Conservation (phyloP, 2,888 invertebrate species). For the Phyllotreta cruciferae region DNA sequence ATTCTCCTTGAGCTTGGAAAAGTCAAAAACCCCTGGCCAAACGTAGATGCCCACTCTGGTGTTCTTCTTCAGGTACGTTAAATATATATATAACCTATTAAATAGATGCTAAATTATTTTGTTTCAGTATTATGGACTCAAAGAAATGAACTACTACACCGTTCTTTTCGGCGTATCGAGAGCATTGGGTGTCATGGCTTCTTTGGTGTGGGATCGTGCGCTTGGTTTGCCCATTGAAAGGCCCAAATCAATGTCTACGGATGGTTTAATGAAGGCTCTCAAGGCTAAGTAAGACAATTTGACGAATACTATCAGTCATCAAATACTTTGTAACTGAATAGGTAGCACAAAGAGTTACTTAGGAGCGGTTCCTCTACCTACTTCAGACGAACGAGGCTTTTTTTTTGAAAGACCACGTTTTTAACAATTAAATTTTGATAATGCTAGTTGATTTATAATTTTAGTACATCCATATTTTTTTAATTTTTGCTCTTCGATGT, state of each 20-base stretch:
- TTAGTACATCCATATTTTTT: no score
- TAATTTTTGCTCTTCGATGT: no score
- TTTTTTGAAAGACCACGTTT: background rate
- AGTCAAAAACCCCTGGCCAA: slow-evolving; percentile 98
- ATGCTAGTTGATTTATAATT: background rate
- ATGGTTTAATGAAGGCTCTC: slow-evolving; percentile 63
- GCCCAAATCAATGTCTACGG: slow-evolving; percentile 86
- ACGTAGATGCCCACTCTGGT: slow-evolving; percentile 97
- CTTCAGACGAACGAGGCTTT: slow-evolving; percentile 1
- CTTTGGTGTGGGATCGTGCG: slow-evolving; percentile 86
- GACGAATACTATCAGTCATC: background rate
- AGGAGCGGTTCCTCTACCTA: slow-evolving; percentile 13
- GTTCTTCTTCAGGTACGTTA: slow-evolving; percentile 80
- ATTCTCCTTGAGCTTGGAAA: slow-evolving; percentile 92
- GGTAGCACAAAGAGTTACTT: slow-evolving; percentile 24
- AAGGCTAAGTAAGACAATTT: slow-evolving; percentile 39
- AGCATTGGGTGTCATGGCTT: slow-evolving; percentile 83
- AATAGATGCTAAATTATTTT: slow-evolving; percentile 4
- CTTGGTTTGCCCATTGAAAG: slow-evolving; percentile 85
- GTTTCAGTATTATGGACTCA: slow-evolving; percentile 84
- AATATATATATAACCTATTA: slow-evolving; percentile 9
- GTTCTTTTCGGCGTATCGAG: slow-evolving; percentile 92
- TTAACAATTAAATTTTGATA: slow-evolving; percentile 2
- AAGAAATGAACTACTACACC: slow-evolving; percentile 93
- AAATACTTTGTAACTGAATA: slow-evolving; percentile 15